These are phyloP conservation scores for Atrina japonica DNA, from an alignment of 2,888 invertebrate genomes.

Conservation along the genomic window DNA sequence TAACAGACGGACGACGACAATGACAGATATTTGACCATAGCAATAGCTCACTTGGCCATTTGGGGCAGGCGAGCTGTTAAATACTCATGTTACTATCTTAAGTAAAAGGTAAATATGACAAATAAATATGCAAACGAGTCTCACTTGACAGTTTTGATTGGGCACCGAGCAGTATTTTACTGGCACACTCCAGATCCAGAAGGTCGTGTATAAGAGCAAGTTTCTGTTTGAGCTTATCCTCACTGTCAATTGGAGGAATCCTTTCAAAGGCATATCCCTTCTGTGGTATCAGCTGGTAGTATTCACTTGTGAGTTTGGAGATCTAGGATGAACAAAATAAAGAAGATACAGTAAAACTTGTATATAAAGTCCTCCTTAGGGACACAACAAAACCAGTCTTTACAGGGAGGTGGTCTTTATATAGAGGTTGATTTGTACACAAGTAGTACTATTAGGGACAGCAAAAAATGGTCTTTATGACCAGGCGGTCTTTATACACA, in stretches of 20 bases:
- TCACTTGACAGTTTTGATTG: constrained; percentile 75
- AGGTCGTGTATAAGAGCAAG: constrained; percentile 77
- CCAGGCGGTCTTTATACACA: too few relatives aligned
- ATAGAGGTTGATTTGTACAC: too few relatives aligned
- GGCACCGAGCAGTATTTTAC: constrained; percentile 79
- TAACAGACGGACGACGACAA: too few relatives aligned
- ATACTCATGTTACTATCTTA: constrained; percentile 80
- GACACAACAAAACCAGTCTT: too few relatives aligned
- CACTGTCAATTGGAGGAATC: constrained; percentile 78
- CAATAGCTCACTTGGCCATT: too few relatives aligned
- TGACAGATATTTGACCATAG: too few relatives aligned
- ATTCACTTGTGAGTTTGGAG: constrained; percentile 81
- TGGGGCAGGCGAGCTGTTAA: too few relatives aligned
- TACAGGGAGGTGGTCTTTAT: too few relatives aligned
- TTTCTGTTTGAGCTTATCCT: constrained; percentile 73
- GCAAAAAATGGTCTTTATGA: neutral
- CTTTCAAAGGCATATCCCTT: constrained; percentile 80
- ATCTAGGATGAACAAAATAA: constrained; percentile 74
- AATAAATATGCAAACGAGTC: neutral
- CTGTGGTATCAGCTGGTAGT: constrained; percentile 81
- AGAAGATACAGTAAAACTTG: neutral
- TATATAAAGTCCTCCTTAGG: too few relatives aligned
- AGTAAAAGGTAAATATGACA: constrained; percentile 3
- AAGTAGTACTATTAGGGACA: too few relatives aligned
- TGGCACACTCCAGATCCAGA: constrained; percentile 80